Percentiles rank a stretch among this genome's conserved stretches.
phyloP scores from a whole-genome alignment of 2,797 vertebrate genomes.

The Cephalopachus bancanus region DNA sequence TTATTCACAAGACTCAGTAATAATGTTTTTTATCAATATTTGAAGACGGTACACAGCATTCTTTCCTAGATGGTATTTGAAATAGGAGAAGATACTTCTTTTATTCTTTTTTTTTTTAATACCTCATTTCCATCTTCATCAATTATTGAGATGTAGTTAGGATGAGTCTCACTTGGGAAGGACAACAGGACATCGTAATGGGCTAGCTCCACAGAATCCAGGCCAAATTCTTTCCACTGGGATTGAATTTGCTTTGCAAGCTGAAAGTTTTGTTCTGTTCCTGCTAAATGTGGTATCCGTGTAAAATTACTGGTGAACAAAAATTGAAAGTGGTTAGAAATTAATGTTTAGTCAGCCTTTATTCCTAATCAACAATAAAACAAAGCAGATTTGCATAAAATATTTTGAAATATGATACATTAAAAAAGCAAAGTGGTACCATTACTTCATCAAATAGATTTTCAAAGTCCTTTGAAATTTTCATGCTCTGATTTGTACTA shows the following conservation, averaged over 20 bases:
- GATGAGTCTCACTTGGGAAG: slow-evolving; percentile 94
- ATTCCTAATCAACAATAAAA: slow-evolving; percentile 29
- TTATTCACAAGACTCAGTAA: slow-evolving; percentile 26
- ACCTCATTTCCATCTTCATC: slow-evolving; percentile 93
- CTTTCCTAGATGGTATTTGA: not conserved
- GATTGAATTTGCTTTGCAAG: slow-evolving; percentile 94
- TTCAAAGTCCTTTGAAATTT: slow-evolving; percentile 22
- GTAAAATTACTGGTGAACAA: slow-evolving; percentile 93
- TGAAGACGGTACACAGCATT: not conserved
- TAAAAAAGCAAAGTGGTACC: not conserved
- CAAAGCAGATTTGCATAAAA: slow-evolving; percentile 52
- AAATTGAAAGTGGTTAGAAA: slow-evolving; percentile 70
- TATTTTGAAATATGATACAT: not conserved
- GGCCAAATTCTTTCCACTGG: slow-evolving; percentile 95
- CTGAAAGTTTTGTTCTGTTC: slow-evolving; percentile 93
- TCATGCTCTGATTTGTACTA: not conserved
- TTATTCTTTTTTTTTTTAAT: slow-evolving; percentile 60
- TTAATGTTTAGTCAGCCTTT: slow-evolving; percentile 29
- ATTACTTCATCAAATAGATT: not conserved
- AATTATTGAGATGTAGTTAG: slow-evolving; percentile 96
- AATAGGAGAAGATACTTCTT: not conserved
- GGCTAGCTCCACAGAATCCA: slow-evolving; percentile 95
- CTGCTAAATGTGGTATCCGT: slow-evolving; percentile 94
- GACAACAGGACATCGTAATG: slow-evolving; percentile 97
- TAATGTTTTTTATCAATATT: slow-evolving; percentile 19